Conservation (phyloP, 2,113 vertebrate species). For the Takifugu bimaculatus region DNA sequence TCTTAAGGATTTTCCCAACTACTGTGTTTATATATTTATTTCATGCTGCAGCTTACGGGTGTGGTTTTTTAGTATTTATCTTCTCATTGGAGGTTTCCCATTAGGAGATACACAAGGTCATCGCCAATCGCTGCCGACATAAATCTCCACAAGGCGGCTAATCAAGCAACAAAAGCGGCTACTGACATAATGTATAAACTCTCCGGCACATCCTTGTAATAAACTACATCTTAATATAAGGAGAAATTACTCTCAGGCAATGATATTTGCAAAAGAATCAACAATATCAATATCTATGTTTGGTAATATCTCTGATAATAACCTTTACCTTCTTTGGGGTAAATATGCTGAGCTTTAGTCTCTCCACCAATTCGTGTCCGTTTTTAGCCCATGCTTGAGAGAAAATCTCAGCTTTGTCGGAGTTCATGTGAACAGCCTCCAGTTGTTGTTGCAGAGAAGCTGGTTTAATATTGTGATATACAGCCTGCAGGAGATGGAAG, state of each 20-base stretch:
- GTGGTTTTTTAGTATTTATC: background rate
- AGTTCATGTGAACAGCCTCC: conserved; percentile 77
- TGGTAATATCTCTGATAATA: too few species aligned
- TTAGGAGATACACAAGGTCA: background rate
- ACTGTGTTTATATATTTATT: background rate
- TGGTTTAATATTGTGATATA: conserved; percentile 89
- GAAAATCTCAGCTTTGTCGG: conserved; percentile 86
- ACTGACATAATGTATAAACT: background rate
- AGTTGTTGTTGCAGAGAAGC: conserved; percentile 85
- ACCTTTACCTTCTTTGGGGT: conserved; percentile 86
- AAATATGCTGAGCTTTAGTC: conserved; percentile 84
- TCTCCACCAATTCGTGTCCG: conserved; percentile 87
- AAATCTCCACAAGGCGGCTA: background rate
- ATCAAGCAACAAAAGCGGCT: background rate
- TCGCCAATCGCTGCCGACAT: background rate
- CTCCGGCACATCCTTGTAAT: too few species aligned
- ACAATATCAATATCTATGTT: background rate
- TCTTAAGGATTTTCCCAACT: background rate
- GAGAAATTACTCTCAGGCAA: too few species aligned
- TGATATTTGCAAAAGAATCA: too few species aligned
- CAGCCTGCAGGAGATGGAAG: conserved; percentile 73
- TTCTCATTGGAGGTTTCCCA: background rate
- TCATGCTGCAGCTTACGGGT: background rate
- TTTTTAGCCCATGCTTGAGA: conserved; percentile 78
- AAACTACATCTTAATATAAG: too few species aligned